Conservation (phyloP, 2,888 invertebrate species). For the Thereva nobilitata region DNA sequence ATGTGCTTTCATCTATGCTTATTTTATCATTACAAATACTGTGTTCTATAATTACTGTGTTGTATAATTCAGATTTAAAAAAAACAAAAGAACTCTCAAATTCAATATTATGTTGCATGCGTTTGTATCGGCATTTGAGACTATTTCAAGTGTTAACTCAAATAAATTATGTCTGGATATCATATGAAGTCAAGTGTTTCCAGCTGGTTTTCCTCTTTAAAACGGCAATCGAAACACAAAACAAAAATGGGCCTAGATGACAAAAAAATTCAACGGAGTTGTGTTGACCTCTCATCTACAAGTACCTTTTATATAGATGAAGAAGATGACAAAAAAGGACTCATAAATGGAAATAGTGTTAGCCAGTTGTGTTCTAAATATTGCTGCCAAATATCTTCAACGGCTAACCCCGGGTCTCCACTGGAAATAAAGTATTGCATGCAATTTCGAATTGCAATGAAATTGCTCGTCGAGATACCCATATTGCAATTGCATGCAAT, state of each 20-base stretch:
- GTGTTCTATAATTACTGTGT: no score
- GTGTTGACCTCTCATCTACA: slow-evolving; percentile 53
- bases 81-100: no score
- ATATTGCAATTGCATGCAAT: no score
- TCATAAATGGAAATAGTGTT: slow-evolving; percentile 44
- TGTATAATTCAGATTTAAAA: no score
- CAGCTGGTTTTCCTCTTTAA: slow-evolving; percentile 81
- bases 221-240: slow-evolving; percentile 61
- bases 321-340: slow-evolving; percentile 46
- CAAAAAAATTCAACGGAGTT: slow-evolving; percentile 56
- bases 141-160: slow-evolving; percentile 33
- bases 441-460: no score
- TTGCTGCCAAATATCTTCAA: slow-evolving; percentile 47
- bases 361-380: slow-evolving; percentile 53
- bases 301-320: slow-evolving; percentile 52
- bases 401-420: no score
- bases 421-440: no score
- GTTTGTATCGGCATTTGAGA: neutral
- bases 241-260: slow-evolving; percentile 17
- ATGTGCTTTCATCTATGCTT: no score
- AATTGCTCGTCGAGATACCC: no score
- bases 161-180: slow-evolving; percentile 50
- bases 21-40: no score
- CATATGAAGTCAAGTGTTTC: slow-evolving; percentile 72
- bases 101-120: neutral